Base-by-base conservation (phyloP, 2,888 invertebrate species). In the Acronicta psi region DNA sequence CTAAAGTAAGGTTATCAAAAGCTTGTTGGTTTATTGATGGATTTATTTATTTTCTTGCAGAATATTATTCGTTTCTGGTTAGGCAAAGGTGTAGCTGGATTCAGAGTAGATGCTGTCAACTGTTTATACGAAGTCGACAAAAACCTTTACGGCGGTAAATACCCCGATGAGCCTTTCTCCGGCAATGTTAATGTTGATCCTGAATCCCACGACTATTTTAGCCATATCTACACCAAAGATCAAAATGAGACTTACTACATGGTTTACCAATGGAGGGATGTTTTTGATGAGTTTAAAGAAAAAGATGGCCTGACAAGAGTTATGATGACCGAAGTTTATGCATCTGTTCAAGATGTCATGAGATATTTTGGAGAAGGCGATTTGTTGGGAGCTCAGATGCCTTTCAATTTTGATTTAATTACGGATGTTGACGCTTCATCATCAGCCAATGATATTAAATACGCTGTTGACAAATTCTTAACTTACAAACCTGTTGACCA, bases 41-140 rank as follows among this genome's bases (percentile, higher is more conserved):
- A 31, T n/a, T 9, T 16, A 59, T 47, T 31, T 20, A 41, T 1
- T 58, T 85, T 85, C 55, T n/a, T n/a, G n/a, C 67, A 92, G 96
- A 94, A 96, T 2, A 95, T 96, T 2, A 86, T 98, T 37, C 92
- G 93, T 25, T 98, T 96, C 80, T 99, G 99, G 98, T 81, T 99
- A 50, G 95, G 95, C 10, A 96, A 96, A 82, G 98, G 98, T 2
- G 96, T 98, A 0, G 97, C 97, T 80, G 99, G 99, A 7, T 98
- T 99, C 81, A 95, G 98, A 78, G 95, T 99, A 7, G 97, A 98
- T 75, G 97, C 97, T 0, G 95, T 97, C 0, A 95, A 95, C 79
- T 95, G 95, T 81, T 79, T 96, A 37, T 96, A 93, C 61, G 96
- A 97, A 87, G 94, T 91, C 0, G 89, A 94, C 41, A 94, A 94